Evolutionary conservation across 2,113 vertebrate species (phyloP), one percentile per base, ranked within the genome.

Genomic region (Podarcis muralis): DNA sequence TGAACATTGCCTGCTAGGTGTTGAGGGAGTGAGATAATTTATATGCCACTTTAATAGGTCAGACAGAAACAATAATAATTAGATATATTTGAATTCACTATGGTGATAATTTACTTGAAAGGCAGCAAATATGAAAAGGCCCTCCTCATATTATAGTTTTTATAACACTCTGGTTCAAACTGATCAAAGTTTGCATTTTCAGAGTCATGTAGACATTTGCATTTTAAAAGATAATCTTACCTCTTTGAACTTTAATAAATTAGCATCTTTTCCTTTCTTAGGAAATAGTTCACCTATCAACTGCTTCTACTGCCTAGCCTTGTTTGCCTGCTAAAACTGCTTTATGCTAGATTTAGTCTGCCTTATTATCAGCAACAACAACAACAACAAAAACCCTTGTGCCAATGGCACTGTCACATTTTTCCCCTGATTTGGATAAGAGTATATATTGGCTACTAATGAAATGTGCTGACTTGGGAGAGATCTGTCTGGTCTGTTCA

Each of bases 401-500:
- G 86, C 80, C 68, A 90, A 35, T 65, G 74, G 94, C 90, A 86
- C 85, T 53, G 53, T 25, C 90, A 86, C 90, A 91, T 82, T 59
- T 2, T 92, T 92, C 90, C 91, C 90, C 94, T 88, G 48, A 88
- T 93, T 65, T 92, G 95, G 93, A 88, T 96, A 84, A 85, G 66
- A 96, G 95, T 90, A 89, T 96, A 78, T 93, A 97, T 83, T 69
- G 97, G 94, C 94, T 96, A 93, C 94, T 96, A 96, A 93, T 96
- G 95, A 95, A 97, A 96, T 95, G 95, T 97, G 98, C 97, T 99
- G 98, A 99, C 97, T 96, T 95, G 97, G 98, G 98, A 98, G 98
- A 98, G 98, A 96, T 99, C 96, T 99, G 98, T 99, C 98, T 99
- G 98, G 98, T 99, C 98, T 99, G 97, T 99, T 98, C 98, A 97